Evolutionary conservation across 2,888 invertebrate species (phyloP), one percentile per base, ranked within the genome.

Genomic region (Nemotelus pantherinus): DNA sequence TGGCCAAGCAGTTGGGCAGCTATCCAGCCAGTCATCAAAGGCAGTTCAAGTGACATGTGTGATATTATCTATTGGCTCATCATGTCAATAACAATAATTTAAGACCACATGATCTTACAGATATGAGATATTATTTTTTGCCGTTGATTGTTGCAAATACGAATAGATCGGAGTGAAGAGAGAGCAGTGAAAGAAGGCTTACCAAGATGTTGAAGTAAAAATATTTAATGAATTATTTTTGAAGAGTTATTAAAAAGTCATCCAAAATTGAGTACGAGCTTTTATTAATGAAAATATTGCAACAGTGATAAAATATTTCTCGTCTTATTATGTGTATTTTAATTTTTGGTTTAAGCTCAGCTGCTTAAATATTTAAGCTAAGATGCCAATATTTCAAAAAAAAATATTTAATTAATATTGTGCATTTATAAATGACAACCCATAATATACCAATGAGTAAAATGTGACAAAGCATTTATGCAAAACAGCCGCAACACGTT

Each of bases 71-170:
- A 78, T 78, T 78, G 76, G 77, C 79, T 79, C 79, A 79, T 79
- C 79, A 79, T 79, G 79, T 79, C 79, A 79, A 79, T 78, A 79
- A 78, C 79, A 78, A 79, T 79, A 79, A 79, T 79, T 79, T 79
- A 79, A 79, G 78, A 77, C 79, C 78, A 65, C 78, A 77, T 79
- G 79, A 79, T 79, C 76, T 64, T 76, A 76, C 67, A 77, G 77
- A 79, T 77, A 74, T 70, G 53, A 70, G 70, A 70, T 70, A 70
- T 70, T 72, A 76, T 64, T 75, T 75, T 76, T 57, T 70, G 41
- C 75, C 44, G 78, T 43, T 53, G 70, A 70, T 70, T 70, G 70
- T 70, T 70, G 70, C 70, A 53, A 70, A 70, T 70, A 44, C 53
- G 53, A 44, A 25, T 25, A 25, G 25, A 25, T 25, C 25, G 25